Evolutionary conservation across 2,113 vertebrate species (phyloP), one percentile per base, ranked within the genome.

Genomic region (Micronycteris hirsuta): DNA sequence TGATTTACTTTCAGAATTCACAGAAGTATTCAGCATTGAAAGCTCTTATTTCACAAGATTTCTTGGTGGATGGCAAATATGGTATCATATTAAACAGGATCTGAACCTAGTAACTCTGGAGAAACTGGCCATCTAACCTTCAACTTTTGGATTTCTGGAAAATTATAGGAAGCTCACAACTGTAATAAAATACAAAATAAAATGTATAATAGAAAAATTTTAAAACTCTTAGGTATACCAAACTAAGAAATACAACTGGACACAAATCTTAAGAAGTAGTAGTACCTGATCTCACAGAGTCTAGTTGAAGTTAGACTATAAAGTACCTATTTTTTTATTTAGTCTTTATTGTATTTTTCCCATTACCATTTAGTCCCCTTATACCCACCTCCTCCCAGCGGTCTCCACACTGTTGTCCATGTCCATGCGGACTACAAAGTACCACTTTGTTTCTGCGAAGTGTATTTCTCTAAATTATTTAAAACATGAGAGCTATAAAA

Each of bases 171-270:
- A 77, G 52, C 7, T 87, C 49, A 92, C 52, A 91, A 52, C 13
- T 77, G 31, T 65, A 88, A 78, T 67, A 8, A 91, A 85, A 91
- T 47, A 19, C 61, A 77, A 95, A 88, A 77, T 93, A 70, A 84
- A 70, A 68, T 52, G 41, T 26, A 73, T 16, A 85, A 33, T 56
- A 77, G 38, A 80, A 94, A 36, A 90, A n/a, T 81, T 68, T 63
- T 31, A 14, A 87, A 83, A 86, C 4, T 78, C 26, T 77, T 73
- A 65, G 4, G 20, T 87, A 10, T 83, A 38, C 61, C 41, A 82
- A 81, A 71, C 16, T 83, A 65, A 86, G 20, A 89, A 83, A 82
- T 61, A 47, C 9, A 94, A 74, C 11, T 90, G 14, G 19, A 86
- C 3, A 43, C 43, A 73, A 89, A 61, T 86, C 76, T 77, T 58